Percentiles rank a stretch among this genome's conserved stretches.
Conservation (phyloP, 2,113 vertebrate genomes). For the Odocoileus hemionus region DNA sequence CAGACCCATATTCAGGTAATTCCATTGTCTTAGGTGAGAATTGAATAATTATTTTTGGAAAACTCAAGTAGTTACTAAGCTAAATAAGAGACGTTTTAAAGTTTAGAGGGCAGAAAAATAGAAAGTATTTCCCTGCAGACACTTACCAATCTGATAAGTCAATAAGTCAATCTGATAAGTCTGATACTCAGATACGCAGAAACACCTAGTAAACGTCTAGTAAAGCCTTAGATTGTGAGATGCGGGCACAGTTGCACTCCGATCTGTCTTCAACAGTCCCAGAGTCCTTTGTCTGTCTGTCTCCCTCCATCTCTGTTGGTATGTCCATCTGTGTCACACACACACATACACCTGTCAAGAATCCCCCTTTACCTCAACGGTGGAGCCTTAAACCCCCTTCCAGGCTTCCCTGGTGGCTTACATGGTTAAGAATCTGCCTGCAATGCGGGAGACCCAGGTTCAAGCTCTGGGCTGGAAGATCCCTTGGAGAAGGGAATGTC, state of each 20-base stretch:
- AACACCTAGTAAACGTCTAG: accelerated
- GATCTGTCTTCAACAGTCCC: accelerated
- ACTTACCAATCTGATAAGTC: accelerated
- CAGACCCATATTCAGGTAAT: accelerated
- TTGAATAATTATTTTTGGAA: background rate
- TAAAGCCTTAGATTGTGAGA: accelerated
- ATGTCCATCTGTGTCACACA: background rate
- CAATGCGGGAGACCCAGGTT: background rate
- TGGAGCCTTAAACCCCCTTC: accelerated
- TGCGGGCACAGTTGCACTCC: accelerated
- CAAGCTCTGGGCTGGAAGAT: background rate
- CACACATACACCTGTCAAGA: background rate
- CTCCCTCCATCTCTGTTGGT: too few species aligned
- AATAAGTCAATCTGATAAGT: too few species aligned
- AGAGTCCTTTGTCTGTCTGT: too few species aligned
- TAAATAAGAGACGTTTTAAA: background rate
- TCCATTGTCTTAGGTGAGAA: background rate
- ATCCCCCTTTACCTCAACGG: accelerated
- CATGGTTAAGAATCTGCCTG: background rate
- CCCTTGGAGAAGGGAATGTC: background rate
- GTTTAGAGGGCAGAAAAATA: background rate
- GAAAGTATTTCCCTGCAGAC: background rate
- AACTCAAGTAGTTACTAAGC: background rate
- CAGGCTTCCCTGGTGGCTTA: background rate
- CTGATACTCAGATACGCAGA: accelerated